Evolutionary conservation across 2,113 vertebrate genomes (phyloP).

Genomic region (Anoplopoma fimbria): DNA sequence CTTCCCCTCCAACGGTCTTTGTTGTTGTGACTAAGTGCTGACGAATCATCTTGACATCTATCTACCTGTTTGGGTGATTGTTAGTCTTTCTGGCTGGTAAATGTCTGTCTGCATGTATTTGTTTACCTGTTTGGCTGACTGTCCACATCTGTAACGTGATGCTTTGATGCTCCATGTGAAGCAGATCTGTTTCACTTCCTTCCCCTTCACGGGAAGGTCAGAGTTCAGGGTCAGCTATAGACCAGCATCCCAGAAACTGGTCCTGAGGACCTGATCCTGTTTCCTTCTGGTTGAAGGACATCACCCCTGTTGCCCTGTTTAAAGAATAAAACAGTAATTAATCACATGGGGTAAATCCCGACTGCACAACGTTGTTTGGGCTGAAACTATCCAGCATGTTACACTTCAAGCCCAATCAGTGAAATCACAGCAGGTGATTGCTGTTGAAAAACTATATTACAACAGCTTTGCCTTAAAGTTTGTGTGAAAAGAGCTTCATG

Average conservation of each 20-base stretch:
- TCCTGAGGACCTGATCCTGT: neutral
- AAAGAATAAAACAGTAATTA: neutral
- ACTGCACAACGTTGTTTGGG: neutral
- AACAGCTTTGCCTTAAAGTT: neutral
- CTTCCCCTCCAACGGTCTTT: neutral
- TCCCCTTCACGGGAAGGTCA: neutral
- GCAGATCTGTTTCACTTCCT: neutral
- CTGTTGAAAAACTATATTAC: neutral
- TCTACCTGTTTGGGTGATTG: conserved; percentile 22
- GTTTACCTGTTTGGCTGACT: conserved; percentile 25
- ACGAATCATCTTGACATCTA: conserved; percentile 39
- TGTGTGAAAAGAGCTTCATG: neutral
- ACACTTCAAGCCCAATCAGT: neutral
- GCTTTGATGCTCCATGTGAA: conserved; percentile 15
- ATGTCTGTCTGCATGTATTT: conserved; percentile 29
- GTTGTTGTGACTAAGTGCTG: conserved; percentile 31
- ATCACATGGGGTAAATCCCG: neutral
- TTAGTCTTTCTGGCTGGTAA: conserved; percentile 1
- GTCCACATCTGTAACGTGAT: conserved; percentile 5
- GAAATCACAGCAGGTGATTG: neutral
- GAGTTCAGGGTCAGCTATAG: neutral
- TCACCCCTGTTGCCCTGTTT: neutral
- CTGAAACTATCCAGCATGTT: neutral
- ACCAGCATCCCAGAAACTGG: neutral
- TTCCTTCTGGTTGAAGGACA: neutral